Evolutionary conservation across 2,113 vertebrate genomes (phyloP), one percentile per base, ranked within the genome.

Genomic region (Malaclemys terrapin): DNA sequence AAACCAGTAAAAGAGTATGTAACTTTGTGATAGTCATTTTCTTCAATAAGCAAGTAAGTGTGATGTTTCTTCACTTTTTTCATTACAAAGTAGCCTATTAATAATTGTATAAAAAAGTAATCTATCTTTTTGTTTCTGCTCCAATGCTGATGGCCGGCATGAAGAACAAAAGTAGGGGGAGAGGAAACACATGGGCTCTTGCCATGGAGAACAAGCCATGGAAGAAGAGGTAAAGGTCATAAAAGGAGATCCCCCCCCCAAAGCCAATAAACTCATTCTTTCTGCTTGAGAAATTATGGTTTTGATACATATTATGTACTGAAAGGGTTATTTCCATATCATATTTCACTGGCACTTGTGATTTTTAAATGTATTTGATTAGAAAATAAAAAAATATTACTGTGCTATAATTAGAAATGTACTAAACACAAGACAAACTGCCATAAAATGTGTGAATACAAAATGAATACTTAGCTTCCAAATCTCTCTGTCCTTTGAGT

Each of bases 381-480:
- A 96, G 90, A 97, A 95, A 97, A 96, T 96, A 93, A 96, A 97
- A 96, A 96, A 96, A 96, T 65, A 65, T 95, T 81, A 92, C 81
- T 96, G 54, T 52, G 84, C 85, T 96, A 87, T 86, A 93, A 90
- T 95, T 72, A 96, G 88, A 97, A 94, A 92, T 85, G 92, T 94
- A 95, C 84, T 95, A 91, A 96, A 92, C 65, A 96, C 91, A 97
- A 97, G 95, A 95, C 96, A 96, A 97, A 95, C 2, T 93, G 90
- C 85, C 85, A 95, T 75, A 95, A 95, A 96, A 96, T 35, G 85
- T 95, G 85, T 88, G 93, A 94, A 56, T 76, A 95, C 84, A 95
- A 95, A 95, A 96, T 56, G 54, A 95, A 93, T 42, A 29, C 10
- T 29, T 27, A 35, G 79, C 90, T 95, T 97, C 82, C 89, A 97